Percentiles rank a stretch among this genome's conserved stretches.
Conservation (phyloP, 2,113 vertebrate genomes). For the Ancistrus triradiatus region DNA sequence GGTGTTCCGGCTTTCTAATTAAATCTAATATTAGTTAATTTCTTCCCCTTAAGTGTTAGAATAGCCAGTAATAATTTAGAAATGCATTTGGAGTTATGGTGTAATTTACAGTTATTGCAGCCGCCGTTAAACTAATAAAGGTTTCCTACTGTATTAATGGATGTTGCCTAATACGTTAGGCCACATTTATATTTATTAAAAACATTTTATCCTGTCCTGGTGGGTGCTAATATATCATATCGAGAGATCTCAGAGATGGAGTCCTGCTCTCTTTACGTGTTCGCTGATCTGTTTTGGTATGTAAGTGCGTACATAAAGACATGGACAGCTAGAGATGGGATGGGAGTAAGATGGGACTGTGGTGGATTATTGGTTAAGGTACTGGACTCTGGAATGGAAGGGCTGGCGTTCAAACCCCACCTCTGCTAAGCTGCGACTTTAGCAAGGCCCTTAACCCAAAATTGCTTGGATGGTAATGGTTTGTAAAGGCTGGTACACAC, state of each 20-base stretch:
- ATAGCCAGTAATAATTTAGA: slow-evolving; percentile 67
- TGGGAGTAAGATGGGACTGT: too few species aligned
- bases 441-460: too few species aligned
- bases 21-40: slow-evolving; percentile 67
- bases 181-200: slow-evolving; percentile 56
- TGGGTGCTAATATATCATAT: background rate
- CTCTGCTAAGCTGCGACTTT: too few species aligned
- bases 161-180: slow-evolving; percentile 56
- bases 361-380: too few species aligned
- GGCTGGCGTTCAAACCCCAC: too few species aligned
- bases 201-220: slow-evolving; percentile 10
- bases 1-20: slow-evolving; percentile 57
- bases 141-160: slow-evolving; percentile 56
- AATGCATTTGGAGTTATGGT: slow-evolving; percentile 59
- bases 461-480: too few species aligned
- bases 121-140: slow-evolving; percentile 50
- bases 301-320: too few species aligned
- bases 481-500: too few species aligned
- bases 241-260: slow-evolving; percentile 2
- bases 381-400: too few species aligned
- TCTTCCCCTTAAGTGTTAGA: slow-evolving; percentile 60
- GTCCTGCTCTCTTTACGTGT: too few species aligned
- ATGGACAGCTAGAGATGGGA: too few species aligned
- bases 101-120: slow-evolving; percentile 59
- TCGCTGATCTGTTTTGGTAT: background rate